phyloP scores from a whole-genome alignment of 2,888 invertebrate genomes.

The Creontiades dilutus region DNA sequence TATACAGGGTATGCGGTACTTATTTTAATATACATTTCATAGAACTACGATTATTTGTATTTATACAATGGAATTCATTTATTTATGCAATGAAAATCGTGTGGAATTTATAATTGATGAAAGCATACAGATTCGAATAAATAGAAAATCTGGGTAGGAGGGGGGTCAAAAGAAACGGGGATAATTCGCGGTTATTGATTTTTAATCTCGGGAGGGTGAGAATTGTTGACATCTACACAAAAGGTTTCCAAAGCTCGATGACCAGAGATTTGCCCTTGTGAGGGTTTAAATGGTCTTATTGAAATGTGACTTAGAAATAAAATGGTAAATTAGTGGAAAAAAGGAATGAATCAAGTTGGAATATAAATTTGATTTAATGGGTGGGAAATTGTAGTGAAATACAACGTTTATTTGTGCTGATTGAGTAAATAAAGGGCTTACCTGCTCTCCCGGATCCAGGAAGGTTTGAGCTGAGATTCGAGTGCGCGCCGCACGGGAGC shows the following conservation, averaged over 20 bases:
- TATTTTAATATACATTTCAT: too few relatives aligned
- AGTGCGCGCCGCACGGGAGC: slow-evolving; percentile 47
- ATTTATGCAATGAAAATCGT: too few relatives aligned
- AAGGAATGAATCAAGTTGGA: not conserved
- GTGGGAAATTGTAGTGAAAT: not conserved
- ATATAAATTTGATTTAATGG: not conserved
- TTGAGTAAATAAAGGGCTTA: slow-evolving; percentile 50
- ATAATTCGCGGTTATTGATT: slow-evolving; percentile 66
- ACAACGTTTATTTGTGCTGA: not conserved
- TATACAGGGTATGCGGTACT: too few relatives aligned
- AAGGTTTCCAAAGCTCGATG: slow-evolving; percentile 9
- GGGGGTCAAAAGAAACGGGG: slow-evolving; percentile 15
- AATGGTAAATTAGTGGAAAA: not conserved
- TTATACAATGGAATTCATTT: too few relatives aligned
- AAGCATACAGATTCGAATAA: not conserved
- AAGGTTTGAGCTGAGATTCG: slow-evolving; percentile 58
- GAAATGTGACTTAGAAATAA: too few relatives aligned
- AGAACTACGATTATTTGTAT: too few relatives aligned
- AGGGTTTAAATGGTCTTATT: not conserved
- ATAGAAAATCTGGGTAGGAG: not conserved
- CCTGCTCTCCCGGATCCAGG: slow-evolving; percentile 58
- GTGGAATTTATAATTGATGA: too few relatives aligned
- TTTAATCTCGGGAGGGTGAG: slow-evolving; percentile 50
- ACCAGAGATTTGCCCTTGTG: not conserved
- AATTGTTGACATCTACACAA: slow-evolving; percentile 49